A percentile compares a stretch with the other conserved stretches of the same genome.
Conservation (phyloP, 1,140 invertebrate genomes). For the Diabrotica virgifera region DNA sequence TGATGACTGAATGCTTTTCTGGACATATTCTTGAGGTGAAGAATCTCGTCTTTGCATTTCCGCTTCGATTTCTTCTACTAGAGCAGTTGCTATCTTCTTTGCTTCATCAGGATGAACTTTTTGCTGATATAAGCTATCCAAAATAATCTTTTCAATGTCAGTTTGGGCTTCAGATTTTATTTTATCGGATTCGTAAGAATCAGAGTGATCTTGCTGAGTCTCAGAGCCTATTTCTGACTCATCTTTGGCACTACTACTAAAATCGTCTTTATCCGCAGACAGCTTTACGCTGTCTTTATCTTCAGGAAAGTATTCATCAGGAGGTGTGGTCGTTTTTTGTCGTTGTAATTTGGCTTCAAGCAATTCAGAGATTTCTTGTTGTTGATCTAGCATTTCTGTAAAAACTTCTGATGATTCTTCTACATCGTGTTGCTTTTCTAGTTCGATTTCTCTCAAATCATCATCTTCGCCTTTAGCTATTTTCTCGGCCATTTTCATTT, state of each 20-base stretch:
- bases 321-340: not conserved
- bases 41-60: conserved; percentile 49
- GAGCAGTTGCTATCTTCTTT: conserved; percentile 50
- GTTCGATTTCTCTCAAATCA: not conserved
- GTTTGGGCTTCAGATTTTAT: conserved; percentile 43
- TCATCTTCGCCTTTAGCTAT: conserved; percentile 1
- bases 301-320: not conserved
- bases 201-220: conserved; percentile 45
- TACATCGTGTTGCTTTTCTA: not conserved
- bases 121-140: conserved; percentile 47
- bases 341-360: conserved; percentile 7
- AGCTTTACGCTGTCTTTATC: conserved; percentile 4
- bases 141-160: conserved; percentile 45
- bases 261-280: conserved; percentile 43
- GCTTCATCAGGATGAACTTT: conserved; percentile 57
- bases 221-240: conserved; percentile 47
- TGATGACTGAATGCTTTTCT: conserved; percentile 12
- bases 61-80: conserved; percentile 55
- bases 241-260: conserved; percentile 38
- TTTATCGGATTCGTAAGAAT: conserved; percentile 41
- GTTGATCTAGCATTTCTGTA: conserved; percentile 3
- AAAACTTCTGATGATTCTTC: not conserved
- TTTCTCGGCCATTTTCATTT: conserved; percentile 12
- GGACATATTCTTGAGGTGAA: not conserved
- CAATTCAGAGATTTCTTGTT: conserved; percentile 4